Evolutionary conservation across 1,140 invertebrate species (phyloP), one percentile per base, ranked within the genome.

Genomic region (Eufriesea mexicana): DNA sequence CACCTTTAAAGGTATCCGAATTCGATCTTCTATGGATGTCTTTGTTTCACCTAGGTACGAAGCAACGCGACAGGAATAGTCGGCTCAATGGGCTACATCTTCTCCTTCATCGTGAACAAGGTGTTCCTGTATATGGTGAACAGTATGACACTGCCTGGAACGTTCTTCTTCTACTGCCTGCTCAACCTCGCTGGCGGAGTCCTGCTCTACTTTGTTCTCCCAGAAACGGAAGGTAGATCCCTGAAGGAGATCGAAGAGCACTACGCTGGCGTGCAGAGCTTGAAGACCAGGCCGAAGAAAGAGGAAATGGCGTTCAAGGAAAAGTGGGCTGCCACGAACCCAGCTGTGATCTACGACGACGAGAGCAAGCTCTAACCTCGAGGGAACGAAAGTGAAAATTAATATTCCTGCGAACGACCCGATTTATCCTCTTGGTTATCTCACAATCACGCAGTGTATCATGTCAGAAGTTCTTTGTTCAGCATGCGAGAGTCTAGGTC

Each of bases 181-280:
- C 95, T 96, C 82, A 94, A 97, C 57, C 96, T 98, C 73, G 73
- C 96, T 7, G 96, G 97, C 7, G 92, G 96, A 12, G 72, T 95
- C 6, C 89, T 94, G 2, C 87, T 96, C 4, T 96, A 95, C 83
- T 95, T 95, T 67, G 91, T 94, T 9, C 84, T 95, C 64, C 97
- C 97, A 2, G 97, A 99, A 95, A 99, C 98, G 0, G 98, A 98
- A 92, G 97, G 97, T 0, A 96, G 97, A 90, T 96, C 96, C 0
- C 92, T 98, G 7, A 95, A 96, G 84, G 97, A 98, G 92, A 96
- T 97, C 51, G 90, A 94, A 84, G 96, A 96, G 51, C 96, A 97
- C 88, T 97, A 96, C 84, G 95, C 96, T 0, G 96, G 96, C 4
- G 89, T 95, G 23, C 94, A 94, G 84, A 95, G 91, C 89, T 92